phyloP scores from a whole-genome alignment of 2,113 vertebrate species.

The Meleagris gallopavo region DNA sequence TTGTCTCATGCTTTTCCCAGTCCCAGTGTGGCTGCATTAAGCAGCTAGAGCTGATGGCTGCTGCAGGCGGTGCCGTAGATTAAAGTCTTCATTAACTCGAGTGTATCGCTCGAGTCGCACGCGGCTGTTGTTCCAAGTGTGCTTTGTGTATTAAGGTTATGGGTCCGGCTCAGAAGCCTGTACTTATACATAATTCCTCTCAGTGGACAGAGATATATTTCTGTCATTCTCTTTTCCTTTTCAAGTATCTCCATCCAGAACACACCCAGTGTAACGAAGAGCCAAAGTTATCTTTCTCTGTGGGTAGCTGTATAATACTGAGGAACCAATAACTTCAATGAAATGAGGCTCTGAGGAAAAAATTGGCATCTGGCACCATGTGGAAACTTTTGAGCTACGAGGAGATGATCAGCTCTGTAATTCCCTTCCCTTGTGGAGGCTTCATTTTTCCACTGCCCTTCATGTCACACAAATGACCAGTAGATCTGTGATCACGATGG shows the following conservation, averaged over 20 bases:
- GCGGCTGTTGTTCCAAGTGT: not conserved
- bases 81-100: slow-evolving; percentile 46
- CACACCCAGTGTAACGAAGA: not conserved
- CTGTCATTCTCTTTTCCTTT: not conserved
- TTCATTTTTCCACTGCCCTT: slow-evolving; percentile 13
- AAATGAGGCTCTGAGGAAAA: slow-evolving; percentile 39
- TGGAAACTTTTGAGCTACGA: not conserved
- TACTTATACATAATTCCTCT: not conserved
- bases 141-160: not conserved
- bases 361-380: slow-evolving; percentile 8
- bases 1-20: not conserved
- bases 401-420: slow-evolving; percentile 12
- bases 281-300: slow-evolving; percentile 35
- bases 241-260: slow-evolving; percentile 15
- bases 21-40: not conserved
- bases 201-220: not conserved
- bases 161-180: not conserved
- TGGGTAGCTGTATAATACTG: slow-evolving; percentile 2
- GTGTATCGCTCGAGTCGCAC: not conserved
- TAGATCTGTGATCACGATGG: not conserved
- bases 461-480: not conserved
- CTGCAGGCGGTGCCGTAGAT: slow-evolving; percentile 18
- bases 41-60: not conserved
- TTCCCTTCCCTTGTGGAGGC: not conserved
- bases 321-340: slow-evolving; percentile 18